These are phyloP conservation scores for Crossaster papposus DNA, from an alignment of 53 echinoderm and acorn worm species.

Conservation along the genomic window DNA sequence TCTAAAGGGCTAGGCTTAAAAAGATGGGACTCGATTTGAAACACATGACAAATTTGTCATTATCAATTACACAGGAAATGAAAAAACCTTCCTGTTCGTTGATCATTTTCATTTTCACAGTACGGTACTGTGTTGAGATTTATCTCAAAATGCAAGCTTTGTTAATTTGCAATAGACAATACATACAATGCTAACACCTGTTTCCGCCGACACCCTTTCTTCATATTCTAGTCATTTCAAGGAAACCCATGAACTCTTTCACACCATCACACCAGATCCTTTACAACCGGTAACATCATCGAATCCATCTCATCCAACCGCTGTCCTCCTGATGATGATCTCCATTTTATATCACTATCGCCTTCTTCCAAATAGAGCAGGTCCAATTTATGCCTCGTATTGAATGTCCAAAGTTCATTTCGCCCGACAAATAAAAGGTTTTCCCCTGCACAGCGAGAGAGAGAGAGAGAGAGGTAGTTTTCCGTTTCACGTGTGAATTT, in stretches of 20 bases:
- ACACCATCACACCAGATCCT: conserved; percentile 26
- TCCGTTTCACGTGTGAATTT: conserved; percentile 48
- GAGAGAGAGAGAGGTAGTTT: neutral
- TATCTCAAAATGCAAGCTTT: no score
- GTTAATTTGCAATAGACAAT: neutral
- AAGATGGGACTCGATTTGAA: no score
- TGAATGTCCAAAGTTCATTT: conserved; percentile 14
- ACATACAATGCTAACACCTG: neutral
- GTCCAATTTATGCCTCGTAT: conserved; percentile 30
- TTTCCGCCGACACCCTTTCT: neutral
- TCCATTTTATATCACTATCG: neutral
- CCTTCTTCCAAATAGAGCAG: neutral
- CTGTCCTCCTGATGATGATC: neutral
- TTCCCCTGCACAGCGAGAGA: no score
- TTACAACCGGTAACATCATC: conserved; percentile 1
- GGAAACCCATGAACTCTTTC: neutral
- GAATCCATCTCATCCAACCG: neutral
- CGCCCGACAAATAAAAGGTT: conserved; percentile 18
- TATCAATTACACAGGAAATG: neutral
- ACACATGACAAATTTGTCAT: no score
- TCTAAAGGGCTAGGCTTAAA: no score
- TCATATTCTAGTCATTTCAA: neutral
- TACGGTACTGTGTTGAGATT: neutral
- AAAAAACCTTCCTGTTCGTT: neutral
- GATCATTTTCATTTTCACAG: no score